phyloP scores from a whole-genome alignment of 2,113 vertebrate genomes.

The Stigmatopora nigra region DNA sequence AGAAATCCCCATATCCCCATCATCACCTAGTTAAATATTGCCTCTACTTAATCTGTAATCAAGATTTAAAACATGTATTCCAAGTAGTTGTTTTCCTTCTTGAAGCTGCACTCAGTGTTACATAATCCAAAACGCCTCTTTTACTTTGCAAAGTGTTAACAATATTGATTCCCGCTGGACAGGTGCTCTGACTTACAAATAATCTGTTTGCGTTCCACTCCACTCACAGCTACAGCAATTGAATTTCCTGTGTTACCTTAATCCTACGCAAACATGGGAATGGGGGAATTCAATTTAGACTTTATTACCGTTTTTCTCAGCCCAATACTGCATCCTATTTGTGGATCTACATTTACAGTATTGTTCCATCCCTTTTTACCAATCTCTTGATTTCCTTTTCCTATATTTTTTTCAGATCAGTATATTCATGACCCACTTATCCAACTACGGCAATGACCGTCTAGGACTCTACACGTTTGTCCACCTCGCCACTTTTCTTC shows the following conservation, averaged over 20 bases:
- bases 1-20: conserved; percentile 32
- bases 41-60: conserved; percentile 38
- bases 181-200: conserved; percentile 29
- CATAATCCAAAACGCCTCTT: conserved; percentile 25
- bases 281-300: conserved; percentile 38
- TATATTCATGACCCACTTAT: conserved; percentile 97
- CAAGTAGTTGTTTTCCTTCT: conserved; percentile 29
- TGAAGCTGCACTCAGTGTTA: conserved; percentile 25
- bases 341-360: neutral
- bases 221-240: conserved; percentile 33
- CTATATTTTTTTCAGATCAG: conserved; percentile 76
- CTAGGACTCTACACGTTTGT: conserved; percentile 91
- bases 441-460: conserved; percentile 95
- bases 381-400: neutral
- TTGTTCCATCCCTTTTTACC: conserved; percentile 2
- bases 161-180: conserved; percentile 35
- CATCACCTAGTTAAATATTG: conserved; percentile 42
- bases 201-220: conserved; percentile 39
- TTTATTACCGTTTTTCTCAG: conserved; percentile 29
- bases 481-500: conserved; percentile 87
- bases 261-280: conserved; percentile 29
- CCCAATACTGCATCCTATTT: conserved; percentile 3
- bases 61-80: conserved; percentile 33
- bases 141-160: conserved; percentile 25
- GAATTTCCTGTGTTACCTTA: conserved; percentile 26